Evolutionary conservation across 2,113 vertebrate genomes (phyloP).

Genomic region (Rana temporaria): DNA sequence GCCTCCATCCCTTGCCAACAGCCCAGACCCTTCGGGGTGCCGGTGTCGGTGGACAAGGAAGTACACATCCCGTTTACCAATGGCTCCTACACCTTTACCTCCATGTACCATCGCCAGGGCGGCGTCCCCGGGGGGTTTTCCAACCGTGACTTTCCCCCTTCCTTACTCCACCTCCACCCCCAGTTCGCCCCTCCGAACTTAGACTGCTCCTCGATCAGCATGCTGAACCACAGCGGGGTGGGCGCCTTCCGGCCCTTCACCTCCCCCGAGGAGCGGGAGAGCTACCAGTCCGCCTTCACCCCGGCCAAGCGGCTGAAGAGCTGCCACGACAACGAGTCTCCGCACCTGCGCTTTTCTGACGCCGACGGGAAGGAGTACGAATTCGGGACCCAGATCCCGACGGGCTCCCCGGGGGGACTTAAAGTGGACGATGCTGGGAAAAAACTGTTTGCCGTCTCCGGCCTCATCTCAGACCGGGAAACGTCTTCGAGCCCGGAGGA

Average conservation of each 20-base stretch:
- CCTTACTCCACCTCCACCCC: conserved; percentile 96
- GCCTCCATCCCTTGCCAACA: conserved; percentile 97
- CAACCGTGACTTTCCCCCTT: conserved; percentile 96
- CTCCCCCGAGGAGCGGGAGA: conserved; percentile 94
- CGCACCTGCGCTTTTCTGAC: conserved; percentile 97
- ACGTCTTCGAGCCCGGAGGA: conserved; percentile 97
- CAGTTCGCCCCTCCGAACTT: conserved; percentile 97
- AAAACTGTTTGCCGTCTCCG: conserved; percentile 98
- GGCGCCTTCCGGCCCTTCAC: conserved; percentile 97
- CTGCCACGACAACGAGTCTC: conserved; percentile 95
- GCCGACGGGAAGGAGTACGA: conserved; percentile 98
- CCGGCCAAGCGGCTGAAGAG: conserved; percentile 98
- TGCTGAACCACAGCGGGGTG: conserved; percentile 97
- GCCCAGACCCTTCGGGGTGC: conserved; percentile 95
- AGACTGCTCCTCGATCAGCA: conserved; percentile 97
- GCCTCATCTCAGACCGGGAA: conserved; percentile 97
- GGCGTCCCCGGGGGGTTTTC: conserved; percentile 93
- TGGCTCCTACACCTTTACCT: conserved; percentile 97
- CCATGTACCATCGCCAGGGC: conserved; percentile 97
- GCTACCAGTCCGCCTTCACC: conserved; percentile 97
- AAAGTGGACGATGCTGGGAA: conserved; percentile 97
- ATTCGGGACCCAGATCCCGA: conserved; percentile 91
- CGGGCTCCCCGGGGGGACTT: conserved; percentile 91
- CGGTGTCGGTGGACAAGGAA: conserved; percentile 95
- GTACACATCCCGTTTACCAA: conserved; percentile 98